A percentile compares a stretch with the other conserved stretches of the same genome.
phyloP scores from a whole-genome alignment of 2,797 vertebrate genomes.

The Jordanella pulchra region DNA sequence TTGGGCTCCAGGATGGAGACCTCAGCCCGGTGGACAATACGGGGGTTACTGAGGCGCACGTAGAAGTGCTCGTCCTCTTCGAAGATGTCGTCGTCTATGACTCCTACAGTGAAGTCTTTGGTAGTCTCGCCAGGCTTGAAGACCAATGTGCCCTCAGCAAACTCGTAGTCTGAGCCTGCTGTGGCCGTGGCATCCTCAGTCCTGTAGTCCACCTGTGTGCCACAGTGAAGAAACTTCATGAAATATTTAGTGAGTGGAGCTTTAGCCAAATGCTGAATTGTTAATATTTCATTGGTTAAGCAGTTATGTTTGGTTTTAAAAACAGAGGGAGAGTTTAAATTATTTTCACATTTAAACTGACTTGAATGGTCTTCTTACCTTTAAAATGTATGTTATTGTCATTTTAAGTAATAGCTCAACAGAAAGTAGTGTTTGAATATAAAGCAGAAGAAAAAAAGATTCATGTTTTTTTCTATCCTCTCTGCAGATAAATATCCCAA shows the following conservation, averaged over 20 bases:
- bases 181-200: conserved; percentile 88
- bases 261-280: conserved; percentile 47
- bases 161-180: conserved; percentile 88
- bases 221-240: conserved; percentile 22
- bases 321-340: conserved; percentile 16
- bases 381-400: not conserved
- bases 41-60: conserved; percentile 84
- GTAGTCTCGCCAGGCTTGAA: conserved; percentile 86
- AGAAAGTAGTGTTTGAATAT: not conserved
- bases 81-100: conserved; percentile 89
- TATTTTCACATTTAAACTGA: conserved; percentile 21
- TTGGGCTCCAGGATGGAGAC: conserved; percentile 76
- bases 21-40: conserved; percentile 78
- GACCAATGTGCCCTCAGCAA: conserved; percentile 86
- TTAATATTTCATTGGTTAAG: conserved; percentile 42
- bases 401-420: not conserved
- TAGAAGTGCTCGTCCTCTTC: conserved; percentile 90
- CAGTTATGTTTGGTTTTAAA: conserved; percentile 29
- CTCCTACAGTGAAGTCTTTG: conserved; percentile 85
- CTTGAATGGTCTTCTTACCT: not conserved
- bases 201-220: conserved; percentile 83
- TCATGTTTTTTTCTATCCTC: not conserved
- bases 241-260: conserved; percentile 47
- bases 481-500: not conserved
- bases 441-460: too few species aligned